A percentile compares a stretch with the other conserved stretches of the same genome.
Evolutionary conservation across 2,797 vertebrate species (phyloP).

Genomic region (Sciurus vulgaris): DNA sequence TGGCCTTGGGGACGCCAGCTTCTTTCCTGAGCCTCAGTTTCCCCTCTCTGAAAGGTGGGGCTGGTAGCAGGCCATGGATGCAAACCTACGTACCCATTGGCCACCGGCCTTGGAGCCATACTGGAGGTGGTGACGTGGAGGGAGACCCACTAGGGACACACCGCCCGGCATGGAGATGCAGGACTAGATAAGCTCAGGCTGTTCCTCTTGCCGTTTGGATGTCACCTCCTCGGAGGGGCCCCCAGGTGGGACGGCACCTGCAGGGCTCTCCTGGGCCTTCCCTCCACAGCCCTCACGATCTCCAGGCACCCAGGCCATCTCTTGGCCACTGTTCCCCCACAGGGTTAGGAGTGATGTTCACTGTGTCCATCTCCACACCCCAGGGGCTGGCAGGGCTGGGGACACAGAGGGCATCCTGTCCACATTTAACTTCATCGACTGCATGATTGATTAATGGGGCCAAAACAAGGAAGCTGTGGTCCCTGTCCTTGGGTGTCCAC

Average conservation of each 20-base stretch:
- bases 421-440: background rate
- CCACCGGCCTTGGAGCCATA: background rate
- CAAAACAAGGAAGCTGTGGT: no score
- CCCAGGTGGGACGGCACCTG: background rate
- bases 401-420: background rate
- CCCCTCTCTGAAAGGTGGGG: background rate
- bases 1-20: rapidly evolving
- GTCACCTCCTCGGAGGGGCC: background rate
- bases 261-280: background rate
- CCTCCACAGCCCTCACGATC: no score
- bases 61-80: background rate
- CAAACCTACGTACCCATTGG: background rate
- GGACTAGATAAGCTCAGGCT: background rate
- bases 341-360: background rate
- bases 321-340: rapidly evolving
- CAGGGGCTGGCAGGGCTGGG: background rate
- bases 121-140: background rate
- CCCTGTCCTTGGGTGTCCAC: background rate
- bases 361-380: background rate
- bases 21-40: background rate
- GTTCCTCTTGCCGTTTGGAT: background rate
- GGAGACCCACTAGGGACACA: background rate
- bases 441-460: rapidly evolving
- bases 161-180: background rate
- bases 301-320: no score